Conservation (phyloP, 2,113 vertebrate genomes). For the Camelus dromedarius region DNA sequence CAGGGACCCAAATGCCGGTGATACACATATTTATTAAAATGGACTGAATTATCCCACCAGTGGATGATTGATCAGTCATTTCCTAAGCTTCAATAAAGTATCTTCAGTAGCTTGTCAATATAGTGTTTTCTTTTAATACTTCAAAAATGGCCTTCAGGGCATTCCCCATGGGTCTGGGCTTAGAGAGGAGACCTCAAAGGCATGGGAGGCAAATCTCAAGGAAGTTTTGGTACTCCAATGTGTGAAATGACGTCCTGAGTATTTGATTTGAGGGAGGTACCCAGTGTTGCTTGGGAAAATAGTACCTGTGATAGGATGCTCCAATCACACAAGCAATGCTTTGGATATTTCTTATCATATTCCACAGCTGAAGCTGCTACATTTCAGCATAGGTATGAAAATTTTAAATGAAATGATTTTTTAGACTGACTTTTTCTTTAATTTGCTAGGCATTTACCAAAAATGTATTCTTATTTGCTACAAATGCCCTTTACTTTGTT, state of each 20-base stretch:
- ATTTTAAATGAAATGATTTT: constrained; percentile 20
- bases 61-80: not conserved
- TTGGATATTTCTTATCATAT: constrained; percentile 22
- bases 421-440: constrained; percentile 21
- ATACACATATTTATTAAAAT: constrained; percentile 30
- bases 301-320: not conserved
- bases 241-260: not conserved
- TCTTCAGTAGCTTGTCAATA: not conserved
- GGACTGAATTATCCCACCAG: not conserved
- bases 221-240: not conserved
- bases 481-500: not conserved
- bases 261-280: constrained; percentile 22
- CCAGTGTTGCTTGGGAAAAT: constrained; percentile 6
- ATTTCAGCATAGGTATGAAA: constrained; percentile 24
- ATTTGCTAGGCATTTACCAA: not conserved
- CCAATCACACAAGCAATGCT: not conserved
- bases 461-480: constrained; percentile 24
- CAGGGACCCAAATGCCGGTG: not conserved
- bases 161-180: not conserved
- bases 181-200: not conserved
- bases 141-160: not conserved
- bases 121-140: constrained; percentile 16
- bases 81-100: constrained; percentile 38
- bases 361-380: not conserved
- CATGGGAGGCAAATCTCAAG: not conserved